Base-by-base conservation (phyloP, 1,140 invertebrate species). In the Sycobia sp. region DNA sequence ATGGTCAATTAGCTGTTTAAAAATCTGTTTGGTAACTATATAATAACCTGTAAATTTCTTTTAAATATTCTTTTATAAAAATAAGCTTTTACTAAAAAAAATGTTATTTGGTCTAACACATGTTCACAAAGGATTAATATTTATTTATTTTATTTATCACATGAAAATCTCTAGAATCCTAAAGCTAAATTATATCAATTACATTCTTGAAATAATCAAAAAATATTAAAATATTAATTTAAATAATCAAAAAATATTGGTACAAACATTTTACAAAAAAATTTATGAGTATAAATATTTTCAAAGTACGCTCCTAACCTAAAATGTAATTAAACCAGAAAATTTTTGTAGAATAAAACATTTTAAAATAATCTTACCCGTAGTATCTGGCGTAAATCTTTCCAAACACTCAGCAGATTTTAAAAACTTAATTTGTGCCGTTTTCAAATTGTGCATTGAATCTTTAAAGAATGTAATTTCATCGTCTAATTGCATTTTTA, bases 391-490 rank as follows among this genome's bases (percentile, higher is more conserved):
- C 51, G 84, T 88, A 47, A 96, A 84, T 82, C 91, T 92, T 66
- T 93, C 89, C 27, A 96, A 83, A 76, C 91, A 90, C 72, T 93
- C 89, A 39, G 89, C 90, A 3, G 94, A 96, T 70, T 93, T 92
- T 59, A 89, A 86, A 83, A 94, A 97, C 82, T 96, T 97, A 11
- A 83, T 86, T 80, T 96, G 94, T 7, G 94, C 94, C 69, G 92
- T 86, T 84, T 96, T 95, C 49, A 97, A 82, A 13, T 91, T 92
- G 71, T 92, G 89, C 41, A 97, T 76, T 0, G 95, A 97, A 63
- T 93, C 90, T 83, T 93, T 90, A 77, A 95, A 93, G 16, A 95
- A 85, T 71, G 85, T 85, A 22, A 98, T 83, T 79, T 97, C 95
- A 80, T 92, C 87, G 76, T 96, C 93, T 54, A 96, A 83, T 84